A percentile compares a stretch with the other conserved stretches of the same genome.
Conservation (phyloP, 1,140 invertebrate species). For the Achroia grisella region DNA sequence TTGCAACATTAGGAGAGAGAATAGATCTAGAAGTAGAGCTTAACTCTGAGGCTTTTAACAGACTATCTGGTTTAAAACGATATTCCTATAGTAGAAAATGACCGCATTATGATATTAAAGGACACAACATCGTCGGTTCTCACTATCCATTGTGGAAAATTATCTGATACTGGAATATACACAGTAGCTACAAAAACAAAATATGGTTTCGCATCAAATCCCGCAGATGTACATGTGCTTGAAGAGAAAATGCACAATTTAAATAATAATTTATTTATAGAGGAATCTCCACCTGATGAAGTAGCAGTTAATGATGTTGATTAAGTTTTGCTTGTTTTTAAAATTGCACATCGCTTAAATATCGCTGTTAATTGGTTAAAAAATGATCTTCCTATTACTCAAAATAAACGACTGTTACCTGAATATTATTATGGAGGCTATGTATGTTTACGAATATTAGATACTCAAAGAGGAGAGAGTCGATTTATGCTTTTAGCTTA, state of each 20-base stretch:
- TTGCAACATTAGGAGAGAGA: slow-evolving; percentile 13
- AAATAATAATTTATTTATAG: background rate
- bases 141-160: slow-evolving; percentile 16
- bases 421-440: background rate
- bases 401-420: background rate
- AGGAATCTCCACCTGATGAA: background rate
- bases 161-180: slow-evolving; percentile 25
- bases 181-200: slow-evolving; percentile 21
- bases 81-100: slow-evolving; percentile 11
- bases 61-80: slow-evolving; percentile 23
- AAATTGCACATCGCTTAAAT: background rate
- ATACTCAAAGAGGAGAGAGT: background rate
- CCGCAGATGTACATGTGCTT: slow-evolving; percentile 19
- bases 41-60: slow-evolving; percentile 11
- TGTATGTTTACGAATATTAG: background rate
- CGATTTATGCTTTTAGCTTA: background rate
- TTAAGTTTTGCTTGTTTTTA: background rate
- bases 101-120: slow-evolving; percentile 19
- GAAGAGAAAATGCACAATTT: slow-evolving; percentile 3
- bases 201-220: slow-evolving; percentile 21
- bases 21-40: slow-evolving; percentile 21
- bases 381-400: background rate
- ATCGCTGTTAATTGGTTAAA: background rate
- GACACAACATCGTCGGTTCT: slow-evolving; percentile 16
- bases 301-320: background rate